phyloP scores from a whole-genome alignment of 2,113 vertebrate species.

The Heliornis fulica region DNA sequence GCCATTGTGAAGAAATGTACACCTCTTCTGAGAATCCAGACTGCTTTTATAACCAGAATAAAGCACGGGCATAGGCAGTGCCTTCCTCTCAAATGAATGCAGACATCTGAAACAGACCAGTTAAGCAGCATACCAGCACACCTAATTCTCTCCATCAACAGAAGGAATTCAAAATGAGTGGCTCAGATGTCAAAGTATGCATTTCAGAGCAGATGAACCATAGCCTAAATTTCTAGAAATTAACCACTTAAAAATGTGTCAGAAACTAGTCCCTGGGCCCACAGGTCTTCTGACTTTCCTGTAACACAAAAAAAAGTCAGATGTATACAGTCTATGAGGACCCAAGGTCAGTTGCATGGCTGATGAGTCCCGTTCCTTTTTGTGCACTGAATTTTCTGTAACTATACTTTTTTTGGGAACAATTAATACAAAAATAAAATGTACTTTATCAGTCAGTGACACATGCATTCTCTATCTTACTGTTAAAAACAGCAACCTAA shows the following conservation, averaged over 20 bases:
- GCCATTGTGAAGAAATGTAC: background rate
- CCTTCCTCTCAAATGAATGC: background rate
- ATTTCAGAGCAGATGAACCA: background rate
- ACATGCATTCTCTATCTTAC: background rate
- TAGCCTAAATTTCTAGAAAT: background rate
- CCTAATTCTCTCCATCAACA: background rate
- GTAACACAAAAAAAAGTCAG: background rate
- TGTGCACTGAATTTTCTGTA: background rate
- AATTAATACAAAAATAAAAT: background rate
- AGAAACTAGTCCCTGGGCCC: background rate
- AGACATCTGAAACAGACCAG: background rate
- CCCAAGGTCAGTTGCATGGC: background rate
- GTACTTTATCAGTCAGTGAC: background rate
- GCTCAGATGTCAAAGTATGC: background rate
- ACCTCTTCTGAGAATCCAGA: background rate
- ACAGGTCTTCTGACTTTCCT: background rate
- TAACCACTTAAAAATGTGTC: background rate
- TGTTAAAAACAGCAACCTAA: background rate
- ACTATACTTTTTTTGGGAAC: background rate
- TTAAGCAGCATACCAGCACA: background rate
- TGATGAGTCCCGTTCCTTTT: rapidly evolving
- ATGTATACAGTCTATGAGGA: background rate
- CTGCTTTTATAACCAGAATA: background rate
- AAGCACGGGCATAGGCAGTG: background rate
- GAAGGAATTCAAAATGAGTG: background rate